These are phyloP conservation scores for Hexactinellida sp. DNA, from an alignment of 37 sponge, comb jelly and placozoan species.

Conservation along the genomic window DNA sequence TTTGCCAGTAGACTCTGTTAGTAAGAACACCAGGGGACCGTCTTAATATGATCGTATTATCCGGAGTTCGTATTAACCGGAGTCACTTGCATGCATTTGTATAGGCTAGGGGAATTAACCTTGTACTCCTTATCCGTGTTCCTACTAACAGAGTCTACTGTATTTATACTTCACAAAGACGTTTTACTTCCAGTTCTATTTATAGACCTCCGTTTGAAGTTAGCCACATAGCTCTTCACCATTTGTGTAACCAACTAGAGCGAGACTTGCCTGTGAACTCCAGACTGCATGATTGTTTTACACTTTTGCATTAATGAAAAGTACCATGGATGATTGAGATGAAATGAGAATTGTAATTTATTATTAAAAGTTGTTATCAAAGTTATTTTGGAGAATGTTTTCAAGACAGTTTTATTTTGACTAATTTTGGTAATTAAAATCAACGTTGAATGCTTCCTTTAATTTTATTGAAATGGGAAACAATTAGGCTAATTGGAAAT, in stretches of 20 bases:
- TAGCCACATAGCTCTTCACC: neutral
- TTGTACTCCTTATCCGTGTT: no score
- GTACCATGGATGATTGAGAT: neutral
- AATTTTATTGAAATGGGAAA: no score
- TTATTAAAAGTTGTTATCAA: neutral
- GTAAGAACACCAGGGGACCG: no score
- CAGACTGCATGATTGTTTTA: neutral
- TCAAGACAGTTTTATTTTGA: neutral
- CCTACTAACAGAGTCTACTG: no score
- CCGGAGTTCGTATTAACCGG: no score
- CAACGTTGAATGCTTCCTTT: neutral
- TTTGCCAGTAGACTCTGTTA: no score
- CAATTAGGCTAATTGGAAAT: no score
- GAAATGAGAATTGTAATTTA: neutral
- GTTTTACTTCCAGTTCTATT: neutral
- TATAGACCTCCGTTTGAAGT: slow-evolving; percentile 12
- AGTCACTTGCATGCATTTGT: no score
- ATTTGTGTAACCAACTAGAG: neutral
- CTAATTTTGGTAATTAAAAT: slow-evolving; percentile 4
- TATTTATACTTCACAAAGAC: no score
- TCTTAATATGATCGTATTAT: no score
- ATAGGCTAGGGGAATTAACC: no score
- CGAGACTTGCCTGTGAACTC: neutral
- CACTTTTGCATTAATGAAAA: neutral
- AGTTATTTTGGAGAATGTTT: neutral